A percentile compares a stretch with the other conserved stretches of the same genome.
Evolutionary conservation across 2,888 invertebrate genomes (phyloP).

Genomic region (Drosophila gaucha): DNA sequence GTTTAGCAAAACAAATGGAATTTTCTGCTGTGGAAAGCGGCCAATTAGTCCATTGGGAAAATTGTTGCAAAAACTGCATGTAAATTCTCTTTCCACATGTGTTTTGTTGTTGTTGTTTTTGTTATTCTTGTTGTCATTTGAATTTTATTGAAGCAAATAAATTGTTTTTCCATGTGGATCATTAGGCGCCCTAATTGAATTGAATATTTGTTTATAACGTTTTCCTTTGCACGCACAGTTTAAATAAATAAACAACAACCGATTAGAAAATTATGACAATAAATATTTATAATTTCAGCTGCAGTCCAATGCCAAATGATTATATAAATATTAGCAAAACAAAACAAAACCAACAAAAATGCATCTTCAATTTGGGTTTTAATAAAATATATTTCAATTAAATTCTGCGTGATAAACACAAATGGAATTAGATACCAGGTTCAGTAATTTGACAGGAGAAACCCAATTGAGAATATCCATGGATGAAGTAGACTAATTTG

Average conservation of each 20-base stretch:
- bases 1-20: conserved; percentile 18
- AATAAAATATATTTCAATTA: conserved; percentile 26
- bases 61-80: conserved; percentile 37
- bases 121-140: conserved; percentile 30
- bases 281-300: conserved; percentile 50
- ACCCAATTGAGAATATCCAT: neutral
- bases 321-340: neutral
- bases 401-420: neutral
- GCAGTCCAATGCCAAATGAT: neutral
- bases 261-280: conserved; percentile 58
- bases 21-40: conserved; percentile 26
- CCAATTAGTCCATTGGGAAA: conserved; percentile 63
- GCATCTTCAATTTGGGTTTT: conserved; percentile 10
- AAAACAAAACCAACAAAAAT: conserved; percentile 1
- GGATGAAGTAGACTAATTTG: neutral
- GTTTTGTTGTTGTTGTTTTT: neutral
- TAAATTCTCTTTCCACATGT: conserved; percentile 12
- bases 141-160: conserved; percentile 45
- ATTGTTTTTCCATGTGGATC: conserved; percentile 59
- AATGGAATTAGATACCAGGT: neutral
- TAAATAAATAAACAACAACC: conserved; percentile 59
- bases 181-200: conserved; percentile 68
- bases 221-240: conserved; percentile 21
- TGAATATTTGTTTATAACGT: conserved; percentile 51
- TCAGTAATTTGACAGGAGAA: neutral